Conservation (phyloP, 2,888 invertebrate genomes). For the Gymnocheta viridis region DNA sequence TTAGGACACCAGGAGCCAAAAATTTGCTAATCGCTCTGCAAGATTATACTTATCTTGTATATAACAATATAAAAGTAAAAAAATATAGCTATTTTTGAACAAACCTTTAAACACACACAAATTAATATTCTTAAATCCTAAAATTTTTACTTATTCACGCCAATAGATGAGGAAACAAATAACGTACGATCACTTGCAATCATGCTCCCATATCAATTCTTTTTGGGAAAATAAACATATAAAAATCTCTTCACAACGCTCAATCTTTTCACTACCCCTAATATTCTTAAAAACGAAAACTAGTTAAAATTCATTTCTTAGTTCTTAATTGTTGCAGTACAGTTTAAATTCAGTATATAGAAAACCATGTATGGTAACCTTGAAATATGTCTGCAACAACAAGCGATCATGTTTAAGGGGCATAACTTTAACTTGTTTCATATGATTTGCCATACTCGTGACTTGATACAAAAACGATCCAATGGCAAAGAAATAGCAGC, state of each 20-base stretch:
- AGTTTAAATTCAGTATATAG: neutral
- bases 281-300: slow-evolving; percentile 50
- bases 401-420: slow-evolving; percentile 61
- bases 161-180: too few relatives aligned
- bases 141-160: too few relatives aligned
- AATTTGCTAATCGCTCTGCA: too few relatives aligned
- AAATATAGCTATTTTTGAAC: too few relatives aligned
- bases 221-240: too few relatives aligned
- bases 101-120: too few relatives aligned
- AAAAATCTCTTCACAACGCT: neutral
- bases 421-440: slow-evolving; percentile 67
- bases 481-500: slow-evolving; percentile 14
- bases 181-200: too few relatives aligned
- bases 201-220: too few relatives aligned
- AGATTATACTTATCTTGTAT: too few relatives aligned
- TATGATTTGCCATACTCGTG: slow-evolving; percentile 69
- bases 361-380: slow-evolving; percentile 64
- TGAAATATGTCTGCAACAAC: slow-evolving; percentile 45
- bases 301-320: slow-evolving; percentile 58
- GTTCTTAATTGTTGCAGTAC: slow-evolving; percentile 18
- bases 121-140: too few relatives aligned
- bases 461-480: slow-evolving; percentile 44
- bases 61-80: too few relatives aligned
- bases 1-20: too few relatives aligned
- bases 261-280: neutral